phyloP scores from a whole-genome alignment of 2,888 invertebrate genomes.

The Drosophila mettleri region DNA sequence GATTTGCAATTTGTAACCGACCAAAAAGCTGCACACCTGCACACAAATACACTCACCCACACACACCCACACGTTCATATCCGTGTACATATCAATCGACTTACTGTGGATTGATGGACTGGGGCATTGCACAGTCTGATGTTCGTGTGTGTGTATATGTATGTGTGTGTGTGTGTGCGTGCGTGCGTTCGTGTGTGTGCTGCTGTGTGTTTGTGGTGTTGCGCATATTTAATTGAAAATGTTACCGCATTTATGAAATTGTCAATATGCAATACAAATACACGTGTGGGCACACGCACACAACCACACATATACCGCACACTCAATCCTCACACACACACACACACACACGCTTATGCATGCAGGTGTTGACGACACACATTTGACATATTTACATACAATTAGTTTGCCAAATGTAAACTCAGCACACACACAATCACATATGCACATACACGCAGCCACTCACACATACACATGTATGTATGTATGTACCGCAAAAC shows the following conservation, averaged over 20 bases:
- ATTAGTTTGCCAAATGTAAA: constrained; percentile 78
- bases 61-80: constrained; percentile 10
- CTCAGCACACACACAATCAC: constrained; percentile 30
- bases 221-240: constrained; percentile 81
- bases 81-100: constrained; percentile 67
- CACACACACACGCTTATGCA: constrained; percentile 13
- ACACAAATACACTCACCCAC: constrained; percentile 34
- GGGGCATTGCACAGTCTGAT: constrained; percentile 18
- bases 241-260: constrained; percentile 81
- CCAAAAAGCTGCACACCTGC: constrained; percentile 80
- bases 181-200: constrained; percentile 43
- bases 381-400: constrained; percentile 81
- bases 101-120: constrained; percentile 67
- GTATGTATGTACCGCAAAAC: constrained; percentile 12
- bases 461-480: constrained; percentile 4
- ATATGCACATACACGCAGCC: constrained; percentile 4
- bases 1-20: constrained; percentile 82
- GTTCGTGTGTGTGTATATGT: constrained; percentile 36
- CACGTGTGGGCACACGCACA: constrained; percentile 13
- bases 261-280: constrained; percentile 76
- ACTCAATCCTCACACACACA: constrained; percentile 20
- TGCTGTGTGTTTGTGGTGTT: constrained; percentile 73
- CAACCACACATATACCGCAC: constrained; percentile 14
- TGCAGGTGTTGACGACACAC: constrained; percentile 75
- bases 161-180: neutral